Evolutionary conservation across 2,113 vertebrate genomes (phyloP), one percentile per base, ranked within the genome.

Genomic region (Hylia prasina): DNA sequence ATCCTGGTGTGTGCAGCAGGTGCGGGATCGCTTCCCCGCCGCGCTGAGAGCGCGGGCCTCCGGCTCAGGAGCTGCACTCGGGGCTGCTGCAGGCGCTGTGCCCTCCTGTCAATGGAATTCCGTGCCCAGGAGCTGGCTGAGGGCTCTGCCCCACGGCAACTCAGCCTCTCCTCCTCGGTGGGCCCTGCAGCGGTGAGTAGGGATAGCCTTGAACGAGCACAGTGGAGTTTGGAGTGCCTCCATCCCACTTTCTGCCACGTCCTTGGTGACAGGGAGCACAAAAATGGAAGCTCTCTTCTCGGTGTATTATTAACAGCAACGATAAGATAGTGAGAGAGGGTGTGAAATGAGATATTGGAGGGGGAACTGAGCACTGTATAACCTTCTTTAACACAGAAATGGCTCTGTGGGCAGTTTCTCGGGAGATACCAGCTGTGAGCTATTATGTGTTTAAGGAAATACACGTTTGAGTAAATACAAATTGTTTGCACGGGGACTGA

Each of bases 1-100:
- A 20, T 9, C 8, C 2, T 1, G 0, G 11, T 1, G 18, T 8
- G 35, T 16, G 1, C 0, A 9, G 2, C 3, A 3, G 9, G 9
- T 11, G 30, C 2, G 28, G 58, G 3, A 0, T 31, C 68, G 1
- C 39, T 63, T n/a, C 51, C 7, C 35, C 1, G 1, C 4, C 14
- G 25, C 2, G 2, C n/a, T 8, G 2, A 48, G 8, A 27, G 64
- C 69, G 39, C 39, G 39, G 39, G 39, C 10, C 39, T 40, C 39
- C 39, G 72, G 40, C 40, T 42, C 40, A 42, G 40, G 40, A 31
- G 4, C 16, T 4, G 58, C 22, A 0, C 30, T 27, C 21, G 0
- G 13, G 33, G 82, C 44, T 47, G 6, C 42, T 30, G 11, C 42
- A 33, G 2, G 24, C 2, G 24, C 33, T 4, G 15, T 1, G 9